A percentile compares a stretch with the other conserved stretches of the same genome.
phyloP scores from a whole-genome alignment of 2,113 vertebrate genomes.

The Xyrauchen texanus region DNA sequence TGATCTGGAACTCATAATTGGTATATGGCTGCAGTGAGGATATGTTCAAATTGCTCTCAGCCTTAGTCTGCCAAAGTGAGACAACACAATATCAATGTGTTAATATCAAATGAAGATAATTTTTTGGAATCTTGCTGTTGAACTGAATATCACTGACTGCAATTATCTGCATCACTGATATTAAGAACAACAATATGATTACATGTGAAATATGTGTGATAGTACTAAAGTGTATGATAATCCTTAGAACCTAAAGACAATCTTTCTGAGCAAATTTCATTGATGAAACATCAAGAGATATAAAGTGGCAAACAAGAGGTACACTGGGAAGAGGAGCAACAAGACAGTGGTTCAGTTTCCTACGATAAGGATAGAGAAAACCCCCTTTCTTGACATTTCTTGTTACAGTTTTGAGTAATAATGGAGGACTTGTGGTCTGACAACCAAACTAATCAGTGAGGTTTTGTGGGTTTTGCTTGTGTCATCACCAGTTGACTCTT shows the following conservation, averaged over 20 bases:
- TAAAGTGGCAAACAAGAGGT: background rate
- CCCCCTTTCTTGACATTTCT: slow-evolving; percentile 48
- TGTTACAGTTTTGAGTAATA: slow-evolving; percentile 62
- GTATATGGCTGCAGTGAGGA: slow-evolving; percentile 57
- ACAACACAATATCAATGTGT: background rate
- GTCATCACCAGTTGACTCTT: slow-evolving; percentile 3
- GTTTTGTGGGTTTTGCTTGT: slow-evolving; percentile 38
- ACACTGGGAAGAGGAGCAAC: background rate
- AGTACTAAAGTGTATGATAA: no score
- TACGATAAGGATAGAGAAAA: slow-evolving; percentile 28
- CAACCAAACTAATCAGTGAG: slow-evolving; percentile 23
- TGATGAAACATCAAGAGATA: background rate
- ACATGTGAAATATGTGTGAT: no score
- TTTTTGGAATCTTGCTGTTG: no score
- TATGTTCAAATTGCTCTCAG: slow-evolving; percentile 33
- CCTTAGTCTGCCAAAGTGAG: slow-evolving; percentile 35
- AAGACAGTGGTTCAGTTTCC: slow-evolving; percentile 17
- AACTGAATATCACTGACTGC: no score
- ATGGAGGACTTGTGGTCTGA: slow-evolving; percentile 22
- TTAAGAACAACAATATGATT: background rate
- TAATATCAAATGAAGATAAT: no score
- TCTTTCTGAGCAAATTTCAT: slow-evolving; percentile 1
- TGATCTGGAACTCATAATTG: slow-evolving; percentile 55
- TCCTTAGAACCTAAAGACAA: background rate
- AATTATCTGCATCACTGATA: no score